These are phyloP conservation scores for Timema cristinae DNA, from an alignment of 2,888 invertebrate genomes.

Conservation along the genomic window DNA sequence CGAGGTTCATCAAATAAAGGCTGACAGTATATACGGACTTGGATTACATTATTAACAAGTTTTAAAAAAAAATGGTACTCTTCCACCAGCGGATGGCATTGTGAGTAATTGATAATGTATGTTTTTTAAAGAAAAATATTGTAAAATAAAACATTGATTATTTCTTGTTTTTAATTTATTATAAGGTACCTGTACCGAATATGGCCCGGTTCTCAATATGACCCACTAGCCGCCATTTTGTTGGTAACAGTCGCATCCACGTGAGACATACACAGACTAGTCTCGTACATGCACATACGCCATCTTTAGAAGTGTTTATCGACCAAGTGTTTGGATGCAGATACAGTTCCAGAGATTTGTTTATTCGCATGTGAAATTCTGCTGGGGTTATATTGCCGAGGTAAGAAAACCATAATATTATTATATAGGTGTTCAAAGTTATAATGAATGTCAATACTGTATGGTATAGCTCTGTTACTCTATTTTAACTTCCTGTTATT, in stretches of 20 bases:
- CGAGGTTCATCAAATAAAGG: too few relatives aligned
- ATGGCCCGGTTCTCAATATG: slow-evolving; percentile 7
- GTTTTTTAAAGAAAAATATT: too few relatives aligned
- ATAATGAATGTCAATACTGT: not conserved
- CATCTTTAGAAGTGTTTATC: slow-evolving; percentile 13
- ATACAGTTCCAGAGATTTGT: not conserved
- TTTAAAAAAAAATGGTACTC: too few relatives aligned
- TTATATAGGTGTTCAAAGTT: not conserved
- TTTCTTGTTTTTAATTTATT: too few relatives aligned
- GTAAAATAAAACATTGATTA: too few relatives aligned
- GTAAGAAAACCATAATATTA: not conserved
- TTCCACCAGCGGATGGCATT: too few relatives aligned
- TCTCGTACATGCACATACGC: not conserved
- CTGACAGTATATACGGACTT: too few relatives aligned
- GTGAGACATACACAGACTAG: not conserved
- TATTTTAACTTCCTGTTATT: not conserved
- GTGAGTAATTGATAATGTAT: too few relatives aligned
- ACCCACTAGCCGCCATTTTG: slow-evolving; percentile 6
- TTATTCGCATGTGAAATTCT: not conserved
- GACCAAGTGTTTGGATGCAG: not conserved
- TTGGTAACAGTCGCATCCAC: not conserved
- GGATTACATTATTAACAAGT: too few relatives aligned
- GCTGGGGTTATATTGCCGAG: not conserved
- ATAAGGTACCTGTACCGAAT: slow-evolving; percentile 12
- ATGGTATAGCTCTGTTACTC: slow-evolving; percentile 10